Conservation (phyloP, 2,797 vertebrate species). For the Percopsis omiscomaycus region DNA sequence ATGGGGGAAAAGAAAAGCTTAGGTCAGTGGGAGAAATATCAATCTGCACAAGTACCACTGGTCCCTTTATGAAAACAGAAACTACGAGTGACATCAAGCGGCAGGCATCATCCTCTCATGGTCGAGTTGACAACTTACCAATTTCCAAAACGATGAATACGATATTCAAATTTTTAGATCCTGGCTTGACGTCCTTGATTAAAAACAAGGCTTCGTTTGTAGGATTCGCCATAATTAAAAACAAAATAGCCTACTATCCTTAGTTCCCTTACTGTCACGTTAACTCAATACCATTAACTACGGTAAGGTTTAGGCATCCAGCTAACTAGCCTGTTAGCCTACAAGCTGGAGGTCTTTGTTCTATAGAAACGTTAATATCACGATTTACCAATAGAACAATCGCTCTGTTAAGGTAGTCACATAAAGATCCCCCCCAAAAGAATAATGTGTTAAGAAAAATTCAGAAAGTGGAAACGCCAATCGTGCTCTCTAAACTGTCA, state of each 20-base stretch:
- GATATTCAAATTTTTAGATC: slow-evolving; percentile 97
- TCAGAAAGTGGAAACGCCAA: neutral
- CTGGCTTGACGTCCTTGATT: slow-evolving; percentile 96
- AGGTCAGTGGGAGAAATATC: neutral
- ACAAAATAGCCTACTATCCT: slow-evolving; percentile 23
- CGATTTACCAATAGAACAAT: neutral
- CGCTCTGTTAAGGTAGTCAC: neutral
- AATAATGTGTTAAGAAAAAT: neutral
- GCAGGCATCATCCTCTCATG: slow-evolving; percentile 16
- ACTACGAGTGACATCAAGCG: slow-evolving; percentile 13
- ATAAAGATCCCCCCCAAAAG: neutral
- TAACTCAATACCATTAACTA: slow-evolving; percentile 26
- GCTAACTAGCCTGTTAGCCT: slow-evolving; percentile 45
- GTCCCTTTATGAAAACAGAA: slow-evolving; percentile 61
- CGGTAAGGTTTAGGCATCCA: slow-evolving; percentile 3
- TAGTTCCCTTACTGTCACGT: slow-evolving; percentile 4
- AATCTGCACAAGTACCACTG: neutral
- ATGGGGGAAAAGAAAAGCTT: neutral
- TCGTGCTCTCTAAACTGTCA: neutral
- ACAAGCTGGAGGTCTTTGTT: slow-evolving; percentile 12
- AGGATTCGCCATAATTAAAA: slow-evolving; percentile 76
- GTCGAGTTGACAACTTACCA: slow-evolving; percentile 82
- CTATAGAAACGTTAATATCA: neutral
- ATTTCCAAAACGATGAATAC: slow-evolving; percentile 99
- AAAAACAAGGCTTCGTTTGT: slow-evolving; percentile 83